Conservation (phyloP, 2,888 invertebrate species). For the Cordilura impudica region DNA sequence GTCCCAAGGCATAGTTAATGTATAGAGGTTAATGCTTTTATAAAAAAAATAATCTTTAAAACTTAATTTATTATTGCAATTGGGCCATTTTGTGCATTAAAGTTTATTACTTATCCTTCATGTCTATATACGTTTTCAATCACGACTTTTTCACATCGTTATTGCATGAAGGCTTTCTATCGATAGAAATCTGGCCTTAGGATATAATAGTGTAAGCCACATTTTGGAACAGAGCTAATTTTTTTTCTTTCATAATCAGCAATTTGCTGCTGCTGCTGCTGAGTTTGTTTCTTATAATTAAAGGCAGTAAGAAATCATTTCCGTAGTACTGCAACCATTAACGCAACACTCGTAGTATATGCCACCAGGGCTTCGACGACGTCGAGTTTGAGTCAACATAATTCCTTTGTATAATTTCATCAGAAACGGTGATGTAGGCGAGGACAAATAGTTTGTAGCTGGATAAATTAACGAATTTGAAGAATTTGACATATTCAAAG, state of each 20-base stretch:
- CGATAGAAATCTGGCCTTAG: too few relatives aligned
- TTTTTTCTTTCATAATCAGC: not conserved
- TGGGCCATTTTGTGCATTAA: too few relatives aligned
- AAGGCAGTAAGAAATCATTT: conserved; percentile 68
- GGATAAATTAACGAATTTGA: conserved; percentile 8
- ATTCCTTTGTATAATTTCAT: conserved; percentile 63
- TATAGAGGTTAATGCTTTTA: too few relatives aligned
- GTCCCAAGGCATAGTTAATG: too few relatives aligned
- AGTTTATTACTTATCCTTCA: too few relatives aligned
- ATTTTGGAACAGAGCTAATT: too few relatives aligned
- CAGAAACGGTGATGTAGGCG: conserved; percentile 57
- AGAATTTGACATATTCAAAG: conserved; percentile 21
- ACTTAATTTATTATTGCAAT: too few relatives aligned
- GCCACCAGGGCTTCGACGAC: conserved; percentile 51
- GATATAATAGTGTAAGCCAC: too few relatives aligned
- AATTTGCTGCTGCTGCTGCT: conserved; percentile 26
- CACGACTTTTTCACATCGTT: too few relatives aligned
- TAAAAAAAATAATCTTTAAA: too few relatives aligned
- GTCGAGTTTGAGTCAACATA: conserved; percentile 38
- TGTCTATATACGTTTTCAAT: too few relatives aligned
- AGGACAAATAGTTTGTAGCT: not conserved
- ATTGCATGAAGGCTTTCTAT: too few relatives aligned
- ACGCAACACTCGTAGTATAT: conserved; percentile 71
- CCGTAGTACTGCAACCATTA: conserved; percentile 66
- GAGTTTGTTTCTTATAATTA: conserved; percentile 8